Conservation (phyloP, 1,140 invertebrate species). For the Adoxophyes honmai region DNA sequence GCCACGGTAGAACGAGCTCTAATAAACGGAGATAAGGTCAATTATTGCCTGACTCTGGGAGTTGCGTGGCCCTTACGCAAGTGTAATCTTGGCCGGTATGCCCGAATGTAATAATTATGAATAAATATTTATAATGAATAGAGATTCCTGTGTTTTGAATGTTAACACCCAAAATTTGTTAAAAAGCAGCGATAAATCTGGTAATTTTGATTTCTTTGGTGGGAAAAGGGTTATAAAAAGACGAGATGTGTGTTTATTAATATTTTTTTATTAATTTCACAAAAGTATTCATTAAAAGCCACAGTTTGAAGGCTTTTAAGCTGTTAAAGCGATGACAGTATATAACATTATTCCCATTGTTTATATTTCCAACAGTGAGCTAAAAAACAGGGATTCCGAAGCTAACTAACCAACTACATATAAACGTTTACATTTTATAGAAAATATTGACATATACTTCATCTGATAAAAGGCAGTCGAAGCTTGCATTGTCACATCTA, state of each 20-base stretch:
- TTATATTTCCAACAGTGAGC: conserved; percentile 50
- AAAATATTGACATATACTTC: conserved; percentile 64
- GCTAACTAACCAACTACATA: conserved; percentile 67
- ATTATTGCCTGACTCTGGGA: too few species aligned
- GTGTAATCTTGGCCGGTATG: conserved; percentile 28
- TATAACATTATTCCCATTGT: conserved; percentile 42
- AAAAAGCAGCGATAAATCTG: too few species aligned
- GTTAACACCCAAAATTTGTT: not conserved
- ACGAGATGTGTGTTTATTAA: conserved; percentile 49
- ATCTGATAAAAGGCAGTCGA: conserved; percentile 59
- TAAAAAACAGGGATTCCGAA: conserved; percentile 59
- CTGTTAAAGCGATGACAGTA: conserved; percentile 69
- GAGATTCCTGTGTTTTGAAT: conserved; percentile 22
- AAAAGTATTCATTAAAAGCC: conserved; percentile 76
- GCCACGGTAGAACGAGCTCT: too few species aligned
- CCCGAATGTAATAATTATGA: conserved; percentile 64
- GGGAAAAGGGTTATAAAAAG: conserved; percentile 28
- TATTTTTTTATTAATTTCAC: conserved; percentile 76
- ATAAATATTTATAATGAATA: conserved; percentile 71
- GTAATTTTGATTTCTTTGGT: too few species aligned
- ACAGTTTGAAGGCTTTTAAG: conserved; percentile 74
- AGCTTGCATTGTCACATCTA: conserved; percentile 51
- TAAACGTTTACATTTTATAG: conserved; percentile 67
- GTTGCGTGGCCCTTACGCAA: not conserved
- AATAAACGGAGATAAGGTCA: too few species aligned